Conservation (phyloP, 2,113 vertebrate species). For the Peucedramus taeniatus region DNA sequence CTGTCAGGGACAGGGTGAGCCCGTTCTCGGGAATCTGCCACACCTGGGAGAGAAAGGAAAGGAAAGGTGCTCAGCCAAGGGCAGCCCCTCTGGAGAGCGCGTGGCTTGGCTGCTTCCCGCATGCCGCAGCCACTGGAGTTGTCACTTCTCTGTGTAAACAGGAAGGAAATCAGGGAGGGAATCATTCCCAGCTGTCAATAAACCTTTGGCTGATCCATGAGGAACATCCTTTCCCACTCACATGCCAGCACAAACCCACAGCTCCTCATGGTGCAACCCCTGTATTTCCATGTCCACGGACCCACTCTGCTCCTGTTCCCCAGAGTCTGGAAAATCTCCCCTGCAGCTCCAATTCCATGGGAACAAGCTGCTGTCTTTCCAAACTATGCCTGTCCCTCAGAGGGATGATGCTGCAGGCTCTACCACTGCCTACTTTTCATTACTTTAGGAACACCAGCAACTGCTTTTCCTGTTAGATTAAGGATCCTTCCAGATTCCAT, state of each 20-base stretch:
- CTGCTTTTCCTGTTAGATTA: rapidly evolving
- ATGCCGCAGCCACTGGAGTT: rapidly evolving
- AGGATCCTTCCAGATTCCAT: background rate
- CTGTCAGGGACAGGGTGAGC: slow-evolving; percentile 85
- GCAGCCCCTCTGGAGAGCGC: rapidly evolving
- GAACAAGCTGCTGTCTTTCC: background rate
- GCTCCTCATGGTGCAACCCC: background rate
- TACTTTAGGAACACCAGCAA: background rate
- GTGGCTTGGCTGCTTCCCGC: rapidly evolving
- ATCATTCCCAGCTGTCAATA: background rate
- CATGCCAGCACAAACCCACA: background rate
- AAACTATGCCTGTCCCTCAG: rapidly evolving
- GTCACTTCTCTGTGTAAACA: rapidly evolving
- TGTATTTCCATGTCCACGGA: background rate
- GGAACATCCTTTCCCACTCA: background rate
- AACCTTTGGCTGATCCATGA: background rate
- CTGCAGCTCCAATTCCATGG: background rate
- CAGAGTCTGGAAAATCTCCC: background rate
- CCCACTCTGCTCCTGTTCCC: rapidly evolving
- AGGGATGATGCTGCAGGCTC: background rate
- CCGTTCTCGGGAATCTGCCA: slow-evolving; percentile 98
- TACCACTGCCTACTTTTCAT: background rate
- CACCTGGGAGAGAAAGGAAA: slow-evolving; percentile 73
- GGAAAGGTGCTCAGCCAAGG: background rate
- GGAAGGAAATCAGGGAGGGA: background rate